A percentile compares a stretch with the other conserved stretches of the same genome.
Evolutionary conservation across 2,113 vertebrate genomes (phyloP).

Genomic region (Myotis brandtii): DNA sequence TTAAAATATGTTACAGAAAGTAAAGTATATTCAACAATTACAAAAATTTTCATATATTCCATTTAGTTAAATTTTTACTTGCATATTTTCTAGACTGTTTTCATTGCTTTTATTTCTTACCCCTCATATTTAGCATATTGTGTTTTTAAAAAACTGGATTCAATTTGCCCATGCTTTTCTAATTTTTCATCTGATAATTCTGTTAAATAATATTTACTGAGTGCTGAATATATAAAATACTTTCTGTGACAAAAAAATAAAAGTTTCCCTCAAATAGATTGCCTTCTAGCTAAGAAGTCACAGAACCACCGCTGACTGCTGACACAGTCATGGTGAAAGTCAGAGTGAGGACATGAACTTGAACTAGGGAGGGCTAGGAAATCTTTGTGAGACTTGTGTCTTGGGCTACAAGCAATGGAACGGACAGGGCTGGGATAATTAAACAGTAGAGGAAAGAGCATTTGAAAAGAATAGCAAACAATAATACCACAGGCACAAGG

Average conservation of each 20-base stretch:
- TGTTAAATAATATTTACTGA: neutral
- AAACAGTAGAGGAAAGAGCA: neutral
- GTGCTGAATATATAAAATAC: constrained; percentile 4
- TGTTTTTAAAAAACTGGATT: neutral
- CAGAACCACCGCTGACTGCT: neutral
- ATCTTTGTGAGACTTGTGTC: neutral
- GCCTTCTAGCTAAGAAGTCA: neutral
- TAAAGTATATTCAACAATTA: neutral
- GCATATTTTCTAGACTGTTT: neutral
- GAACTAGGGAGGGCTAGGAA: neutral
- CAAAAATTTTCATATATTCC: neutral
- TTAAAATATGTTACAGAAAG: constrained; percentile 29
- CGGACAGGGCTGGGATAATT: neutral
- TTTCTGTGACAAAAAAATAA: neutral
- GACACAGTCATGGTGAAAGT: neutral
- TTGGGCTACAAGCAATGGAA: neutral
- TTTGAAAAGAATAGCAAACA: neutral
- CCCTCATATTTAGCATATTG: neutral
- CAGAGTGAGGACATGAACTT: too few species aligned
- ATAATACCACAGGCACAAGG: neutral
- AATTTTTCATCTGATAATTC: neutral
- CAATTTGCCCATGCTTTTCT: neutral
- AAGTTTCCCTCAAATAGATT: neutral
- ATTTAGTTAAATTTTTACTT: neutral
- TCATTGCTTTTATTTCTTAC: constrained; percentile 39